Base-by-base conservation (phyloP, 1,140 invertebrate species). In the Dolichoris vasculosae region DNA sequence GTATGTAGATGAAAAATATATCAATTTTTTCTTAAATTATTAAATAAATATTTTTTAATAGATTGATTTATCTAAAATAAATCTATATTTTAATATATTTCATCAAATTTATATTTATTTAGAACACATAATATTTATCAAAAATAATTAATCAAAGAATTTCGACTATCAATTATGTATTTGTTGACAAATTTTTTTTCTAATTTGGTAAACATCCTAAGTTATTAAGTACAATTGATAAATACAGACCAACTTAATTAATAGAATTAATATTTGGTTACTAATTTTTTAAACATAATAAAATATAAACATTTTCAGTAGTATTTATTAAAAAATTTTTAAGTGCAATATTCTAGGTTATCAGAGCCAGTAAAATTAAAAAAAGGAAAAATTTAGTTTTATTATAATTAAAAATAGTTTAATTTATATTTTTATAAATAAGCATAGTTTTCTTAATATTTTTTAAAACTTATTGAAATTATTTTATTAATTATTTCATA, bases 381-480 rank as follows among this genome's bases (percentile, higher is more conserved):
- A 30, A 64, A 64, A 64, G 20, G 2, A 17, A 51, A 51, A 51
- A 51, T 51, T 13, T 51, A 51, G 11, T 51, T 51, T 51, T 51
- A 51, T 51, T 51, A 51, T 11, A 46, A 46, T 46, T 46, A 7
- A 46, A 7, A 46, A 51, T 51, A 51, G 48, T 38, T 69, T 23
- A 9, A 20, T 35, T 69, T 17, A 40, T 35, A 20, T 67, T 8
- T 20, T 17, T 38, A 2, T 38, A 23, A 0, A 73, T 7, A 23
- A 73, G 26, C 9, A 15, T 26, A 17, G 40, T 38, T 55, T 43
- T 75, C 3, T 46, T 43, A 46, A 67, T 75, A 59, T 32, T 73
- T 79, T 84, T 79, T 43, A 79, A 64, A 64, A 43, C 3, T 71
- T 35, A 6, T 30, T 71, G 77, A 64, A 30, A 17, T 40, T 69